Base-by-base conservation (phyloP, 2,797 vertebrate species). In the Tadarida brasiliensis region DNA sequence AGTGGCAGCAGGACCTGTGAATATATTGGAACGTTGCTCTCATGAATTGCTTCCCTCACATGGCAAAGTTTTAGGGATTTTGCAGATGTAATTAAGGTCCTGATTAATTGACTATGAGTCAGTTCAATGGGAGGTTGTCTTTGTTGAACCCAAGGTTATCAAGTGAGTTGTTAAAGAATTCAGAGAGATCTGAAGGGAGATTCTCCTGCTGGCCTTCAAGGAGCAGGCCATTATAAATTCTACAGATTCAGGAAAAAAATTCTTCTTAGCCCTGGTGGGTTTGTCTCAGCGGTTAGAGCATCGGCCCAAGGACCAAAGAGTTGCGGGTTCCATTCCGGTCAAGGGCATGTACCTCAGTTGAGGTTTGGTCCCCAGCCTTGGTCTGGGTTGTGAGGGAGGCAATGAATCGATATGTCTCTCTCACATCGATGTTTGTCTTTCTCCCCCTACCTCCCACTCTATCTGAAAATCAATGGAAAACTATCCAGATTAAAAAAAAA, bases 11-110 rank as follows among this genome's bases (percentile, higher is more conserved):
- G 33, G 24, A 47, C 17, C 3, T 22, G 14, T 67, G 33, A 47
- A 28, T 24, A 57, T 7, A 10, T 65, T 71, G 1, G 47, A 2
- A 65, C 54, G 33, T 30, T 51, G 73, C 39, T 56, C 3, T n/a
- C 65, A 56, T 24, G 10, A 80, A 59, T 78, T 49, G 3, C 19
- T 74, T 65, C 22, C 10, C 26, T 78, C 71, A 5, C 11, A n/a
- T 20, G 35, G 54, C 28, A 67, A 87, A 49, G 28, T 39, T 67
- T 67, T 71, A 92, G n/a, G 7, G 10, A 82, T 82, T 92, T 87
- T 92, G 35, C 51, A 80, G 56, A 85, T 95, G 4, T 56, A 68
- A 92, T 92, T 47, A 76, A 39, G 33, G 56, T 61, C 78, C 26
- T 73, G 61, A 93, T 68, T 74, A 61, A 44, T 56, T 47, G 57